phyloP scores from a whole-genome alignment of 2,888 invertebrate species.

The Calliopum simillimum region DNA sequence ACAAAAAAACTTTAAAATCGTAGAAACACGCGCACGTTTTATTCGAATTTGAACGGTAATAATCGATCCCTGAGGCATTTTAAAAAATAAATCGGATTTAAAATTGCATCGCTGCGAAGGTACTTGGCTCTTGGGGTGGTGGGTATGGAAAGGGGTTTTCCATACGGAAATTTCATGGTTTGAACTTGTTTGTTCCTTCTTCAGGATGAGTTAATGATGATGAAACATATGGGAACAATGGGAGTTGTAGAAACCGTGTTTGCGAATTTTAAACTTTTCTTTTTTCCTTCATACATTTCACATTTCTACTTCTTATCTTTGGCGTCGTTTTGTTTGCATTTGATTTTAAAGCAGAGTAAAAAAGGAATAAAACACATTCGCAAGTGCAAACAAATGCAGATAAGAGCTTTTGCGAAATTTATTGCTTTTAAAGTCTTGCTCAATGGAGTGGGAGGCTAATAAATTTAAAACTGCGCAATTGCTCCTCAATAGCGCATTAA shows the following conservation, averaged over 20 bases:
- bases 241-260: slow-evolving; percentile 4
- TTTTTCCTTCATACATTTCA: not conserved
- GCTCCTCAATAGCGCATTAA: not conserved
- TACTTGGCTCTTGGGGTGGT: not conserved
- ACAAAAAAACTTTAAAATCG: slow-evolving; percentile 56
- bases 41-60: slow-evolving; percentile 68
- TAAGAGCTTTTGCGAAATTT: slow-evolving; percentile 4
- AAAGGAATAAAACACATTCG: not conserved
- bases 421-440: no score
- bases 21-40: slow-evolving; percentile 64
- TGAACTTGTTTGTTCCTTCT: no score
- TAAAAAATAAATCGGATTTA: slow-evolving; percentile 67
- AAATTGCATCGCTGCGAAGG: slow-evolving; percentile 48
- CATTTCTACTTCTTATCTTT: slow-evolving; percentile 24
- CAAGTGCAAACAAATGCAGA: not conserved
- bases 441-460: no score
- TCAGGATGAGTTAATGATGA: not conserved
- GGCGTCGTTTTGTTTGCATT: slow-evolving; percentile 24
- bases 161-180: not conserved
- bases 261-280: slow-evolving; percentile 23
- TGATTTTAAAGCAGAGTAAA: not conserved
- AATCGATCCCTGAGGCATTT: slow-evolving; percentile 68
- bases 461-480: no score
- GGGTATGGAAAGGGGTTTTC: not conserved
- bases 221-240: slow-evolving; percentile 30